Evolutionary conservation across 2,797 vertebrate genomes (phyloP).

Genomic region (Aeoliscus strigatus): DNA sequence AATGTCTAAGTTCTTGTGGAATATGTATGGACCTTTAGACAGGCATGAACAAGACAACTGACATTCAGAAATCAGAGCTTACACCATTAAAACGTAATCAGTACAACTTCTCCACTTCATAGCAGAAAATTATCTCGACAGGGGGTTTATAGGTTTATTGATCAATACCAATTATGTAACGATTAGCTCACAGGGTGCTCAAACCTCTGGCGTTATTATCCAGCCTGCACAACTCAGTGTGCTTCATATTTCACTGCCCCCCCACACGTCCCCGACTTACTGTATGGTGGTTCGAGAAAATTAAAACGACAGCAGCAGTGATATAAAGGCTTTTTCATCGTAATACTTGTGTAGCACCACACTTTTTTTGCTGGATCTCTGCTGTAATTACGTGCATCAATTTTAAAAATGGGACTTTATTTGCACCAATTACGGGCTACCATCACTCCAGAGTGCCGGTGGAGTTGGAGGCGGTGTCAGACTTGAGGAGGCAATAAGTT

Average conservation of each 20-base stretch:
- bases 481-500: slow-evolving; percentile 16
- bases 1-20: too few relatives aligned
- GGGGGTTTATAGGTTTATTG: slow-evolving; percentile 33
- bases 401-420: slow-evolving; percentile 18
- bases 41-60: slow-evolving; percentile 16
- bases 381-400: slow-evolving; percentile 18
- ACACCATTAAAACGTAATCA: slow-evolving; percentile 32
- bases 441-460: slow-evolving; percentile 15
- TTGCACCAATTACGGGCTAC: slow-evolving; percentile 24
- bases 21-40: too few relatives aligned
- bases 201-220: slow-evolving; percentile 31
- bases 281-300: background rate
- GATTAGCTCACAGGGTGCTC: slow-evolving; percentile 31
- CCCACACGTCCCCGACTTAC: background rate
- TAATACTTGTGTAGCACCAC: slow-evolving; percentile 1
- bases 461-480: slow-evolving; percentile 11
- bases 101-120: slow-evolving; percentile 9
- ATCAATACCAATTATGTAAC: slow-evolving; percentile 50
- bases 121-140: slow-evolving; percentile 19
- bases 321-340: slow-evolving; percentile 19
- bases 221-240: background rate
- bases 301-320: slow-evolving; percentile 9
- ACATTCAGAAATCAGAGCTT: slow-evolving; percentile 13
- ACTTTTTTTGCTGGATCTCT: slow-evolving; percentile 5
- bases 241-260: slow-evolving; percentile 8